Conservation (phyloP, 2,888 invertebrate species). For the Vanessa cardui region DNA sequence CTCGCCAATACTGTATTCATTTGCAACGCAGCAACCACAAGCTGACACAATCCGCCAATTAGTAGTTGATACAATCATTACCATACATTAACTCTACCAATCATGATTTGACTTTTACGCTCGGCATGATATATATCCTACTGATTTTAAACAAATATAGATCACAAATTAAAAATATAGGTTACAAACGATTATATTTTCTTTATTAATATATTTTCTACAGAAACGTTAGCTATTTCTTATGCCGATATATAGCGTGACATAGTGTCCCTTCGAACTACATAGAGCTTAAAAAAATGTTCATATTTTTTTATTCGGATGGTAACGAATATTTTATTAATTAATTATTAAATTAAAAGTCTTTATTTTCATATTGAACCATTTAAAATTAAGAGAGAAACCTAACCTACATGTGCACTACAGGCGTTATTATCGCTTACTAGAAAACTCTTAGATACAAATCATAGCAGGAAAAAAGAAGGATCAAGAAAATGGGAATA, state of each 20-base stretch:
- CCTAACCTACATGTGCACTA: no score
- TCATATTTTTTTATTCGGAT: background rate
- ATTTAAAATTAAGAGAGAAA: no score
- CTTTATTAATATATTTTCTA: background rate
- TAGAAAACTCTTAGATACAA: background rate
- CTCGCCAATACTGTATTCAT: slow-evolving; percentile 27
- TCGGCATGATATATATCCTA: background rate
- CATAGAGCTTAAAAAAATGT: background rate
- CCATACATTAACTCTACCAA: slow-evolving; percentile 18
- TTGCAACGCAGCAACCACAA: slow-evolving; percentile 27
- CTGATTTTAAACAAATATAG: background rate
- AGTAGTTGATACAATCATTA: slow-evolving; percentile 36
- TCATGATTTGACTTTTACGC: background rate
- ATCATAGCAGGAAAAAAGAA: no score
- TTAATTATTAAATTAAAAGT: no score
- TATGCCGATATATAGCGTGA: background rate
- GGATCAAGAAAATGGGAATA: no score
- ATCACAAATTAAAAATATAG: background rate
- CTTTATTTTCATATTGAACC: no score
- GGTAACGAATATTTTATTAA: no score
- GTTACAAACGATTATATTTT: no score
- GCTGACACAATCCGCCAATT: slow-evolving; percentile 42
- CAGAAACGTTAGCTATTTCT: background rate
- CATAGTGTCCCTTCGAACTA: background rate
- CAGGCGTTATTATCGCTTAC: background rate